Conservation (phyloP, 2,888 invertebrate species). For the Masnerella sp. region DNA sequence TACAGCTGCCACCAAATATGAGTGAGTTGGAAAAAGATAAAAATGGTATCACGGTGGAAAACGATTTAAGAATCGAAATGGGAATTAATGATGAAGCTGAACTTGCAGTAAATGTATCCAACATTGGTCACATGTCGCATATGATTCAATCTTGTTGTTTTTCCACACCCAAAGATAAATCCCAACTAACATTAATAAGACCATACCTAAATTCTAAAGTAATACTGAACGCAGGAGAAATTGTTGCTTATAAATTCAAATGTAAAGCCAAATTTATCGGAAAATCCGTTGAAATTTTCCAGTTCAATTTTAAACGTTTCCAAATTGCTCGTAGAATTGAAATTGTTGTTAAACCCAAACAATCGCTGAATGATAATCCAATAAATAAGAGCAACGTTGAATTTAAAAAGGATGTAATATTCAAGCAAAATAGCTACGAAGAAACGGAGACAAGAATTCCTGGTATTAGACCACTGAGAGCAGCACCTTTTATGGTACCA, state of each 20-base stretch:
- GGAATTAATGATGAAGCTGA: conserved; percentile 77
- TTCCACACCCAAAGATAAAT: conserved; percentile 69
- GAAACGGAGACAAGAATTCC: conserved; percentile 69
- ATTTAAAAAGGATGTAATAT: neutral
- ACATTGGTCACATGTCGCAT: conserved; percentile 76
- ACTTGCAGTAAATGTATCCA: conserved; percentile 78
- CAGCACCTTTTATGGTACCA: conserved; percentile 82
- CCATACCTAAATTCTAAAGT: conserved; percentile 75
- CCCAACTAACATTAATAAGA: conserved; percentile 78
- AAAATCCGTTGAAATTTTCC: conserved; percentile 80
- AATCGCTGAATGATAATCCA: neutral
- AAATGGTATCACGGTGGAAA: conserved; percentile 79
- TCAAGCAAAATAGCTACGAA: conserved; percentile 21
- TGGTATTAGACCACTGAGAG: conserved; percentile 80
- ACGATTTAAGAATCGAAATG: conserved; percentile 76
- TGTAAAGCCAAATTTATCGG: conserved; percentile 82
- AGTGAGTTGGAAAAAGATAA: conserved; percentile 75
- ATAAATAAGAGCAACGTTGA: neutral
- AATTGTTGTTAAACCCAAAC: conserved; percentile 78
- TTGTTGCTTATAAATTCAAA: conserved; percentile 78
- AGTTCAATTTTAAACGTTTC: conserved; percentile 81
- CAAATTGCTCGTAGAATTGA: conserved; percentile 81
- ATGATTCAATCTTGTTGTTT: conserved; percentile 77
- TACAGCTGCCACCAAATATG: conserved; percentile 48
- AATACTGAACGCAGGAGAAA: conserved; percentile 77